Conservation (phyloP, 1,140 invertebrate genomes). For the Campoletis sonorensis region DNA sequence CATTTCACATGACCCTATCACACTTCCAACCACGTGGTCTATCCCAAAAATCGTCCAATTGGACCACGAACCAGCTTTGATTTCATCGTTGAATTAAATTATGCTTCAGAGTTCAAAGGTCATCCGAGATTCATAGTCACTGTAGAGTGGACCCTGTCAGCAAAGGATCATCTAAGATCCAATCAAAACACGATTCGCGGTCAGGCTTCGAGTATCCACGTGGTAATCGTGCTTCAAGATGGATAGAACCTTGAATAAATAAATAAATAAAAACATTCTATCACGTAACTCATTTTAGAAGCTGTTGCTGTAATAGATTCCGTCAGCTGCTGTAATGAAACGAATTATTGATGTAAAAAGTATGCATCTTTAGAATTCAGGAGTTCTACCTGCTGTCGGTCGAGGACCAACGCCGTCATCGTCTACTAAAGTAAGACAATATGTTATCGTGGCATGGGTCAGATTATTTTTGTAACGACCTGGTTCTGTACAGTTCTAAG, state of each 20-base stretch:
- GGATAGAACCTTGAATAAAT: no score
- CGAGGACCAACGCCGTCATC: background rate
- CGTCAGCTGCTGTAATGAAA: background rate
- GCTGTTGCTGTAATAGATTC: background rate
- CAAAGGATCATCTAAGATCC: background rate
- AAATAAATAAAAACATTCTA: background rate
- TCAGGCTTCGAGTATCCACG: no score
- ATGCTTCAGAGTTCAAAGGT: background rate
- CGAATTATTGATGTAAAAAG: background rate
- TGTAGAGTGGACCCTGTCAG: background rate
- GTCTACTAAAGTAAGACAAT: background rate
- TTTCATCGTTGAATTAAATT: background rate
- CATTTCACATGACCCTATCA: background rate
- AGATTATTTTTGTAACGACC: background rate
- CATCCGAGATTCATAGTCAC: background rate
- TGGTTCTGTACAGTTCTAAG: background rate
- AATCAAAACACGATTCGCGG: no score
- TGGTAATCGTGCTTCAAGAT: no score
- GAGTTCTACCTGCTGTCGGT: background rate
- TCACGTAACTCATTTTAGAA: background rate
- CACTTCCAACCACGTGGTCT: background rate
- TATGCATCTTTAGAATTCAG: background rate
- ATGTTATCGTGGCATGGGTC: background rate
- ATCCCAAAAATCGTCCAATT: background rate
- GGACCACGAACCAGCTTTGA: background rate